Base-by-base conservation (phyloP, 1,140 invertebrate species). In the Drosophila mauritiana region DNA sequence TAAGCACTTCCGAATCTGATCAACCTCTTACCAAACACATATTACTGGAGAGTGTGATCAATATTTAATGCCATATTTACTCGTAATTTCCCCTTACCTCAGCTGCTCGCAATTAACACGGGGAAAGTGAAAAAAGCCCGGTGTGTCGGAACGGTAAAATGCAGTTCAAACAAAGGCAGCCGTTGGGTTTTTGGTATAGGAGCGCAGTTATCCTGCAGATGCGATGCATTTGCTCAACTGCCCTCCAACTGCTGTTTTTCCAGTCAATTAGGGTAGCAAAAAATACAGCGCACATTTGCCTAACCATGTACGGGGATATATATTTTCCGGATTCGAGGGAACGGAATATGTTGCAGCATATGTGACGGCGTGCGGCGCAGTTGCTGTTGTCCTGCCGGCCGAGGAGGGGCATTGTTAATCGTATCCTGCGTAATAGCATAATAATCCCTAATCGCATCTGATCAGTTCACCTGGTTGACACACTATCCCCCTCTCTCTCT, bases 381-480 rank as follows among this genome's bases (percentile, higher is more conserved):
- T 84, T 84, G 84, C 74, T 88, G 64, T 80, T 65, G 37, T 5
- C 37, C 13, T 17, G 40, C 42, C 75, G 79, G 74, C 54, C 56
- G 31, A 52, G 61, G 31, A 52, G 61, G 57, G 64, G 68, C 77
- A 89, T 88, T 89, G 84, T 89, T 89, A 89, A 89, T 89, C 84
- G 85, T 78, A 89, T 89, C 84, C 84, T 89, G 84, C 84, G 84
- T 89, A 89, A 89, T 89, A 89, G 84, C 84, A 89, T 89, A 89
- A 89, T 89, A 89, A 89, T 89, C 84, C 84, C 84, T 89, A 89
- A 89, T 89, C 84, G 84, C 84, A 90, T 90, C 84, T 83, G 84
- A 89, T 89, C 85, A 75, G 84, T 89, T 90, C 85, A 89, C 80
- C 84, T 88, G 84, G 84, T 84, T 86, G 62, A 51, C 64, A 72